Conservation (phyloP, 2,113 vertebrate species). For the Ramphastos sulfuratus region DNA sequence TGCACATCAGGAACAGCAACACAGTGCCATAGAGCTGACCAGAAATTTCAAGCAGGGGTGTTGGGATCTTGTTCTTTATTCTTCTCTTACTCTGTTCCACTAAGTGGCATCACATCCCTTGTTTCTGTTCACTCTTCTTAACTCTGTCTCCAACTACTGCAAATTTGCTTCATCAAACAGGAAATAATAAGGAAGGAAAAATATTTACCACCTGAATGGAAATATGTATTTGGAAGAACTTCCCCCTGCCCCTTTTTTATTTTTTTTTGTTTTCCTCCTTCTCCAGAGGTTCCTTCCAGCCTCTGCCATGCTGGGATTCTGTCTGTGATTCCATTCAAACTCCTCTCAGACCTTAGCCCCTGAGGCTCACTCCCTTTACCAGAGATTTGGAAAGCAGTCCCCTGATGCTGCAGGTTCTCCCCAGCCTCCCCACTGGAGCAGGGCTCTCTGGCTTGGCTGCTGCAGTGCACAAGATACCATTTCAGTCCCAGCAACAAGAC, state of each 20-base stretch:
- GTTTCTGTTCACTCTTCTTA: conserved; percentile 33
- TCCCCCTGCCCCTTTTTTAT: too few species aligned
- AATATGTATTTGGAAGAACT: not conserved
- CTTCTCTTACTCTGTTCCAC: conserved; percentile 38
- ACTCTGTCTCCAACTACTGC: not conserved
- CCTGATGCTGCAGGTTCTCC: not conserved
- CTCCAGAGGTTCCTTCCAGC: too few species aligned
- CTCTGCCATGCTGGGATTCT: too few species aligned
- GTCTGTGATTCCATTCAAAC: not conserved
- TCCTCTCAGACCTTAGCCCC: not conserved
- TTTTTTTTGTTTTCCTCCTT: not conserved
- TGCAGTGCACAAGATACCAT: not conserved
- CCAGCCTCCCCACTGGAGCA: accelerated
- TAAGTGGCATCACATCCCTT: conserved; percentile 66
- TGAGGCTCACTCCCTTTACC: accelerated
- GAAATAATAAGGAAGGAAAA: not conserved
- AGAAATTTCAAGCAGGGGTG: not conserved
- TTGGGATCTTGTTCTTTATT: not conserved
- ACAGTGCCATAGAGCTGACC: accelerated
- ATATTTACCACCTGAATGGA: not conserved
- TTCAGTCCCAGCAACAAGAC: not conserved
- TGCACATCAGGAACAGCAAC: not conserved
- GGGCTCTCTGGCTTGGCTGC: not conserved
- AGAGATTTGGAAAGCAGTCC: not conserved
- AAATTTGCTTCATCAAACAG: not conserved